Evolutionary conservation across 2,888 invertebrate genomes (phyloP), one percentile per base, ranked within the genome.

Genomic region (Tethea ocularis): DNA sequence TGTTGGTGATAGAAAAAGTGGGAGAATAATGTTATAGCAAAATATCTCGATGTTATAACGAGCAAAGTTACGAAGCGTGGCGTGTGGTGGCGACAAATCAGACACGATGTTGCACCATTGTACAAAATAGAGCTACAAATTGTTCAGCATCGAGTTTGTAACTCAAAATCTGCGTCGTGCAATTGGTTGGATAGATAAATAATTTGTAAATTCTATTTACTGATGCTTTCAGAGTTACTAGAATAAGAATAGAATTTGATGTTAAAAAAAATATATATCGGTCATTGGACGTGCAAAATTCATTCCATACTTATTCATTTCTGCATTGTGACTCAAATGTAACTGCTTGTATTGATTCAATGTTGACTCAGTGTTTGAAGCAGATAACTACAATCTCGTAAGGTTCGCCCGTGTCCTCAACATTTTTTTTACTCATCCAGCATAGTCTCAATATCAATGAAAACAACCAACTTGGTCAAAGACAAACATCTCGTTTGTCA

Each of bases 1-100:
- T 65, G 56, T 59, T 57, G 33, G 61, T 57, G 22, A 61, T 61
- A 63, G 61, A 71, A 70, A 71, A 74, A 75, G 64, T 60, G 46
- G 59, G 62, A 17, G 13, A 33, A 33, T 33, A 11, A 33, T 13
- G 33, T 13, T 33, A 33, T n/a, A 58, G 67, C 63, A 62, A 69
- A 66, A 63, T 53, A 62, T 62, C 57, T 62, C 57, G 56, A 60
- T 63, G 64, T 64, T 66, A 66, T 73, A 74, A 74, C 64, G 65
- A 68, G 66, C 58, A 53, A 67, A 75, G 61, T 69, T 63, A 54
- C 36, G 46, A 57, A 57, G 46, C 61, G 63, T 61, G 62, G 66
- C 57, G 63, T 62, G 64, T 58, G 62, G 46, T 46, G 60, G 51
- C 59, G 58, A 61, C 56, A 61, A 63, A 55, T 46, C 46, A 38